These are phyloP conservation scores for Chamaea fasciata DNA, from an alignment of 2,113 vertebrate genomes.

Conservation along the genomic window DNA sequence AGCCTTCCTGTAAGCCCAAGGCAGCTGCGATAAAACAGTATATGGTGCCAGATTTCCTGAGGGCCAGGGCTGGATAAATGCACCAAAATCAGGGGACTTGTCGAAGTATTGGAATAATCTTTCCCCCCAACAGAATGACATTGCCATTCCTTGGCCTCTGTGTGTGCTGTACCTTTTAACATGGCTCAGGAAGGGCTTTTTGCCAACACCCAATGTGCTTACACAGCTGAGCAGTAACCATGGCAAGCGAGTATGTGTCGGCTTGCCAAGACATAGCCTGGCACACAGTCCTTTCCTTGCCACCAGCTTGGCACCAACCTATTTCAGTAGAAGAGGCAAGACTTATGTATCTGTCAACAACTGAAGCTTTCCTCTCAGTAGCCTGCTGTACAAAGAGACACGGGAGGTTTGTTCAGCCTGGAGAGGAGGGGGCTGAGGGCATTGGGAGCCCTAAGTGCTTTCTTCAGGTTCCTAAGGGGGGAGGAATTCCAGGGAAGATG, in stretches of 20 bases:
- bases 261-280: not conserved
- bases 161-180: not conserved
- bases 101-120: not conserved
- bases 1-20: slow-evolving; percentile 10
- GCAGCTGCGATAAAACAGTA: not conserved
- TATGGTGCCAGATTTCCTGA: slow-evolving; percentile 4
- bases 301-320: not conserved
- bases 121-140: not conserved
- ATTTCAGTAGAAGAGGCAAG: not conserved
- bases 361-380: not conserved
- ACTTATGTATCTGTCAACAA: not conserved
- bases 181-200: not conserved
- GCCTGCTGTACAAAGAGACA: not conserved
- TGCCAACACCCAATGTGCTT: not conserved
- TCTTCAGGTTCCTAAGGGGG: not conserved
- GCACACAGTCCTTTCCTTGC: not conserved
- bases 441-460: not conserved
- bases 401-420: not conserved
- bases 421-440: not conserved
- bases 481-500: not conserved
- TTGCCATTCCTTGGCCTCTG: not conserved
- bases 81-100: not conserved
- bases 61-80: not conserved
- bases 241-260: not conserved
- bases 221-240: not conserved